Percentiles rank a stretch among this genome's conserved stretches.
Conservation (phyloP, 2,888 invertebrate genomes). For the Drosophila neoperkinsi region DNA sequence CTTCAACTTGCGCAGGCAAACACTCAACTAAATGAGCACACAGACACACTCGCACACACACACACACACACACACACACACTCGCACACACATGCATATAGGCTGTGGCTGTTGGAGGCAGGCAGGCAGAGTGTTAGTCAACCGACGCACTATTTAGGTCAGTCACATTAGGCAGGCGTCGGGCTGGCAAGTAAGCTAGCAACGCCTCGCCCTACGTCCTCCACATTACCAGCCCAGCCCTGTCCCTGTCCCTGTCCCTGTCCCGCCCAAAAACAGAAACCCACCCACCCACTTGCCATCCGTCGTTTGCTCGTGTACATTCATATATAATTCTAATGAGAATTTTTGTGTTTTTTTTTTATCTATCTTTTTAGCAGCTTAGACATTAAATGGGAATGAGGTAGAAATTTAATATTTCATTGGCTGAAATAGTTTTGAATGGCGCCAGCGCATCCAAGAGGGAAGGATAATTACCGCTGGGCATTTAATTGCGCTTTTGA, state of each 20-base stretch:
- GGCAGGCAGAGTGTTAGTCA: conserved; percentile 51
- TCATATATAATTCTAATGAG: conserved; percentile 73
- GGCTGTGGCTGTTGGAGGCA: conserved; percentile 24
- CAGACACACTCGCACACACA: conserved; percentile 35
- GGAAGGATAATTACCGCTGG: conserved; percentile 46
- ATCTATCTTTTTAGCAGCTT: conserved; percentile 27
- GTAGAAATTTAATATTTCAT: conserved; percentile 52
- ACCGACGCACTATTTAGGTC: conserved; percentile 79
- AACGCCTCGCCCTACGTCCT: conserved; percentile 22
- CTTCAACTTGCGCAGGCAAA: conserved; percentile 62
- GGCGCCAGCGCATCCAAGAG: conserved; percentile 33
- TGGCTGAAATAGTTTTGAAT: conserved; percentile 50
- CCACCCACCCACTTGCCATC: conserved; percentile 27
- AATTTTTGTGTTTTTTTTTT: conserved; percentile 46
- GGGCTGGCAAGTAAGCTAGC: conserved; percentile 48
- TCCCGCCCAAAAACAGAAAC: not conserved
- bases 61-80: conserved; percentile 8
- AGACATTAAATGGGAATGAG: conserved; percentile 35
- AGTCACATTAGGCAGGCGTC: conserved; percentile 80
- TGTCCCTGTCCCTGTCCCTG: conserved; percentile 2
- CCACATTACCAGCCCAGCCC: not conserved
- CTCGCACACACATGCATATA: not conserved
- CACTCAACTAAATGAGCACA: conserved; percentile 73
- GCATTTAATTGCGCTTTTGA: conserved; percentile 54
- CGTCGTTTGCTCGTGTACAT: conserved; percentile 33